Evolutionary conservation across 2,113 vertebrate species (phyloP).

Genomic region (Holacanthus passer): DNA sequence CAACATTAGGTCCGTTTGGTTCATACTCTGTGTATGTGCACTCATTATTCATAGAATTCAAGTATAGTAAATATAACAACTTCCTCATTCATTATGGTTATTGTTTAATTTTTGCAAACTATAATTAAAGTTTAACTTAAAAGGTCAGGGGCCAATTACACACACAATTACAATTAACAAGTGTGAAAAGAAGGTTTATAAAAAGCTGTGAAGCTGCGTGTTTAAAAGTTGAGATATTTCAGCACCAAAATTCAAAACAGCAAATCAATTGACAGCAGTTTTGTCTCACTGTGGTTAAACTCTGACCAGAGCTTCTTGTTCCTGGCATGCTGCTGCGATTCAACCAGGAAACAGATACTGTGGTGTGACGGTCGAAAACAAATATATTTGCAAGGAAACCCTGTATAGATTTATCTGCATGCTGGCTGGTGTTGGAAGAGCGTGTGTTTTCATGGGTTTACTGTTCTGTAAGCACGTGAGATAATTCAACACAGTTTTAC

Average conservation of each 20-base stretch:
- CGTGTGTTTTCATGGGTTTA: slow-evolving; percentile 17
- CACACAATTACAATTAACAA: too few relatives aligned
- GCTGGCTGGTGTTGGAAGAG: slow-evolving; percentile 23
- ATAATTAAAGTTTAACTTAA: slow-evolving; percentile 9
- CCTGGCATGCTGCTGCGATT: slow-evolving; percentile 34
- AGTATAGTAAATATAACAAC: not conserved
- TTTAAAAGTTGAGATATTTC: slow-evolving; percentile 3
- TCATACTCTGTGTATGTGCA: not conserved
- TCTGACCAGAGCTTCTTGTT: slow-evolving; percentile 39
- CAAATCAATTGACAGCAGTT: slow-evolving; percentile 20
- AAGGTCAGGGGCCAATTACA: not conserved
- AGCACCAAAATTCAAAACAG: slow-evolving; percentile 17
- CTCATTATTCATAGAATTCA: not conserved
- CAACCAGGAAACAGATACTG: slow-evolving; percentile 10
- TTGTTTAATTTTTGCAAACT: not conserved
- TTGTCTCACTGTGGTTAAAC: slow-evolving; percentile 33
- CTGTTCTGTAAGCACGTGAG: slow-evolving; percentile 25
- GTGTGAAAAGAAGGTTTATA: not conserved
- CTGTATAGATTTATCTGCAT: slow-evolving; percentile 14
- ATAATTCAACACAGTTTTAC: slow-evolving; percentile 36
- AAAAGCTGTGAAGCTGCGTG: not conserved
- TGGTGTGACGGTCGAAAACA: slow-evolving; percentile 35
- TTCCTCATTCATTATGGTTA: not conserved
- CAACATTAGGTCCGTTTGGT: not conserved
- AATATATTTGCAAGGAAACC: slow-evolving; percentile 26